Evolutionary conservation across 2,113 vertebrate species (phyloP).

Genomic region (Lonchura striata): DNA sequence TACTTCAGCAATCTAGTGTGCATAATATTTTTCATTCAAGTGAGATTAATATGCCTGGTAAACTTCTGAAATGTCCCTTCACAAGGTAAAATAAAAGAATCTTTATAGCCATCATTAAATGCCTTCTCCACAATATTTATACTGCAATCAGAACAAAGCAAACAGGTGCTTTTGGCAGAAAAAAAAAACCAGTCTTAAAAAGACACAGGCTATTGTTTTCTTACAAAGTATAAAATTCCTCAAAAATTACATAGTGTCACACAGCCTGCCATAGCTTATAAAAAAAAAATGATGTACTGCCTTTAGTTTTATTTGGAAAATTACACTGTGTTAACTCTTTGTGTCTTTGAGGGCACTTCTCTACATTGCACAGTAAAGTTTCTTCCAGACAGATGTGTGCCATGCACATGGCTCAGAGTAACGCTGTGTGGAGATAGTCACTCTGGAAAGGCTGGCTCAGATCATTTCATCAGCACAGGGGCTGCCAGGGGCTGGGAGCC

Average conservation of each 20-base stretch:
- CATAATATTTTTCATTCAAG: not conserved
- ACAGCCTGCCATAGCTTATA: conserved; percentile 68
- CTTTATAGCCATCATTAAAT: conserved; percentile 61
- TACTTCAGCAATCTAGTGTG: not conserved
- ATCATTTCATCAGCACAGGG: not conserved
- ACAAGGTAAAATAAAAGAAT: conserved; percentile 69
- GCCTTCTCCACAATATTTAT: conserved; percentile 69
- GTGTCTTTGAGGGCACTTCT: conserved; percentile 19
- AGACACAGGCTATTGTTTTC: conserved; percentile 71
- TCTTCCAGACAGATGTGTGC: not conserved
- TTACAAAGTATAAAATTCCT: conserved; percentile 77
- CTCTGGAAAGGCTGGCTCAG: not conserved
- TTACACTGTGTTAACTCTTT: conserved; percentile 75
- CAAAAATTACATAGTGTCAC: conserved; percentile 80
- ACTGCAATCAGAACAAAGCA: conserved; percentile 71
- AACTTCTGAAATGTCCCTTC: conserved; percentile 36
- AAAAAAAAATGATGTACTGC: conserved; percentile 71
- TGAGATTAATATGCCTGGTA: not conserved
- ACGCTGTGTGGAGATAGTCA: not conserved
- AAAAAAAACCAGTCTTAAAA: conserved; percentile 65
- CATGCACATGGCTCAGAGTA: rapidly evolving
- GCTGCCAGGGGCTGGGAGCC: not conserved
- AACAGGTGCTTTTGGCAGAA: conserved; percentile 69
- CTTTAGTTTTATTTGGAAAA: conserved; percentile 78
- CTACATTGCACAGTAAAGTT: not conserved